A percentile compares a stretch with the other conserved stretches of the same genome.
Evolutionary conservation across 1,140 invertebrate species (phyloP).

Genomic region (Aradophagus sp.): DNA sequence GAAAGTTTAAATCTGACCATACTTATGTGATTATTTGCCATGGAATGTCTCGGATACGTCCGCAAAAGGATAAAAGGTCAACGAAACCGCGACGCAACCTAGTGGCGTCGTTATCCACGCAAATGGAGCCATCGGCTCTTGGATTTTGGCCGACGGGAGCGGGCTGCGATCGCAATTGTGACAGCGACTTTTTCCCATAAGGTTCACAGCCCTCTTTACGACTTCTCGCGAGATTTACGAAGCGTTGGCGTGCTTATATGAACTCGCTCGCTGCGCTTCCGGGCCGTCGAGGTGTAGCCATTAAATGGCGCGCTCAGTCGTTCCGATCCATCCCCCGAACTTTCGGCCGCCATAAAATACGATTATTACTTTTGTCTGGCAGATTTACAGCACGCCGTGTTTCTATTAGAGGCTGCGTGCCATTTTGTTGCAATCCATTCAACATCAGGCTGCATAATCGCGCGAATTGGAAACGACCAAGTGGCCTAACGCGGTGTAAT

Average conservation of each 20-base stretch:
- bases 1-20: no score
- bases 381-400: constrained; percentile 42
- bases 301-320: constrained; percentile 50
- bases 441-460: constrained; percentile 18
- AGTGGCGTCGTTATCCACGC: constrained; percentile 33
- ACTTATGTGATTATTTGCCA: no score
- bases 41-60: no score
- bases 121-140: constrained; percentile 33
- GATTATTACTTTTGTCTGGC: constrained; percentile 58
- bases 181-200: constrained; percentile 46
- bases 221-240: constrained; percentile 50
- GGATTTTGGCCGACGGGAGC: constrained; percentile 3
- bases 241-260: constrained; percentile 50
- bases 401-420: constrained; percentile 48
- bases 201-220: constrained; percentile 54
- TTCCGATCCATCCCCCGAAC: constrained; percentile 55
- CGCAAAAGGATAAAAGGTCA: constrained; percentile 10
- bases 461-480: constrained; percentile 3
- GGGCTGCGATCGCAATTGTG: constrained; percentile 37
- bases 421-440: constrained; percentile 44
- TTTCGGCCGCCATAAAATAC: constrained; percentile 53
- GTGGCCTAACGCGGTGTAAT: constrained; percentile 8
- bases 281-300: constrained; percentile 49
- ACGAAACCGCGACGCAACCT: constrained; percentile 39
- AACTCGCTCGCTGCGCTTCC: constrained; percentile 42